A percentile compares a stretch with the other conserved stretches of the same genome.
Conservation (phyloP, 2,113 vertebrate genomes). For the Apeltes quadracus region DNA sequence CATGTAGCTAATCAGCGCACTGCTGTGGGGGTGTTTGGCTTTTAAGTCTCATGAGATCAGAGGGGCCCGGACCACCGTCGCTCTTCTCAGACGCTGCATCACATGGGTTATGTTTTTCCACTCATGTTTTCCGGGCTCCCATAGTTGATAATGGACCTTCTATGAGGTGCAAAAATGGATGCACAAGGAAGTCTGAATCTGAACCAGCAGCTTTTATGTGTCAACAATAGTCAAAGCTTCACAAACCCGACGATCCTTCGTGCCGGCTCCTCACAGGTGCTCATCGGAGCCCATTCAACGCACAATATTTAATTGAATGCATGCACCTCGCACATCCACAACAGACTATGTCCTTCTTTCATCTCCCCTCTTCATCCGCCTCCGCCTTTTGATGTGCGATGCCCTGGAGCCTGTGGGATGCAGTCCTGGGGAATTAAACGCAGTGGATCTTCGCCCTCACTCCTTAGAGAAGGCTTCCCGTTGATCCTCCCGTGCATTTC, state of each 20-base stretch:
- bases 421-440: slow-evolving; percentile 58
- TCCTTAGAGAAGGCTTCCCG: slow-evolving; percentile 43
- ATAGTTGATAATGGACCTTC: slow-evolving; percentile 26
- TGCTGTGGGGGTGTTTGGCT: background rate
- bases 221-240: slow-evolving; percentile 44
- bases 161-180: slow-evolving; percentile 18
- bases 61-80: slow-evolving; percentile 26
- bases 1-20: slow-evolving; percentile 18
- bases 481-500: slow-evolving; percentile 46
- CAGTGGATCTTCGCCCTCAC: slow-evolving; percentile 49
- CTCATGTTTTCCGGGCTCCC: slow-evolving; percentile 26
- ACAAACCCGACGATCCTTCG: slow-evolving; percentile 33
- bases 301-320: slow-evolving; percentile 50
- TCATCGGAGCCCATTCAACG: slow-evolving; percentile 29
- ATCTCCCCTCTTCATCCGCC: slow-evolving; percentile 68
- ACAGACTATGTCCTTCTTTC: slow-evolving; percentile 64
- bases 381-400: slow-evolving; percentile 70
- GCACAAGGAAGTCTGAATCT: slow-evolving; percentile 2
- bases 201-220: slow-evolving; percentile 45
- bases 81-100: slow-evolving; percentile 40
- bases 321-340: slow-evolving; percentile 60
- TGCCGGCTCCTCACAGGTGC: slow-evolving; percentile 21
- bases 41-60: slow-evolving; percentile 25
- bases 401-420: slow-evolving; percentile 62
- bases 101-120: background rate